A percentile compares a stretch with the other conserved stretches of the same genome.
Evolutionary conservation across 2,113 vertebrate genomes (phyloP).

Genomic region (Colaptes auratus): DNA sequence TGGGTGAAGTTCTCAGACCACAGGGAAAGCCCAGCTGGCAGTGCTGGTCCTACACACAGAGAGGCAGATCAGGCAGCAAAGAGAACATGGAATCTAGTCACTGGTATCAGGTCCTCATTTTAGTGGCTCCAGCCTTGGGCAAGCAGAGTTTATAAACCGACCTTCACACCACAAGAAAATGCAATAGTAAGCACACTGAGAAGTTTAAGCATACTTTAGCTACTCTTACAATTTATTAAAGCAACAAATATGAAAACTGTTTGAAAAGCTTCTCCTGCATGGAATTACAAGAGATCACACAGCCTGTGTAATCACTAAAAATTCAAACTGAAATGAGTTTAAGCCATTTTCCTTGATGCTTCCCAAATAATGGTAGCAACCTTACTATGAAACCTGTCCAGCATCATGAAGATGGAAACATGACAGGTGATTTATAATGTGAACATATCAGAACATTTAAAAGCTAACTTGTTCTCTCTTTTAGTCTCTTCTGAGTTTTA

Average conservation of each 20-base stretch:
- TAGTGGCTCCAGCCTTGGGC: not conserved
- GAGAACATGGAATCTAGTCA: rapidly evolving
- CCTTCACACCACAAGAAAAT: not conserved
- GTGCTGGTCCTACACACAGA: not conserved
- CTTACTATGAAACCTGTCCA: not conserved
- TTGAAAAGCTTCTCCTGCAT: not conserved
- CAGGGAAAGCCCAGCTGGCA: not conserved
- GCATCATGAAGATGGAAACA: not conserved
- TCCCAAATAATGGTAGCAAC: not conserved
- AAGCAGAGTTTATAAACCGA: not conserved
- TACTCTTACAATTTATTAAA: not conserved
- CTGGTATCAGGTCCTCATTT: not conserved
- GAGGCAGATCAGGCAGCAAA: rapidly evolving
- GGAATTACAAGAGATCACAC: not conserved
- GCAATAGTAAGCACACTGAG: not conserved
- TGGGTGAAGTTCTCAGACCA: not conserved
- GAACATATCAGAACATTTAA: not conserved
- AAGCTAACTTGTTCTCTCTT: not conserved
- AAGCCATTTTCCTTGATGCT: not conserved
- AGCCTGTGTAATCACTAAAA: not conserved
- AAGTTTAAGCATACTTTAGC: not conserved
- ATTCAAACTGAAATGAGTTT: not conserved
- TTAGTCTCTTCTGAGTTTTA: not conserved
- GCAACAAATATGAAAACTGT: not conserved
- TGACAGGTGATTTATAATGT: not conserved